A percentile compares a stretch with the other conserved stretches of the same genome.
phyloP scores from a whole-genome alignment of 2,113 vertebrate species.

The Glaucidium brasilianum region DNA sequence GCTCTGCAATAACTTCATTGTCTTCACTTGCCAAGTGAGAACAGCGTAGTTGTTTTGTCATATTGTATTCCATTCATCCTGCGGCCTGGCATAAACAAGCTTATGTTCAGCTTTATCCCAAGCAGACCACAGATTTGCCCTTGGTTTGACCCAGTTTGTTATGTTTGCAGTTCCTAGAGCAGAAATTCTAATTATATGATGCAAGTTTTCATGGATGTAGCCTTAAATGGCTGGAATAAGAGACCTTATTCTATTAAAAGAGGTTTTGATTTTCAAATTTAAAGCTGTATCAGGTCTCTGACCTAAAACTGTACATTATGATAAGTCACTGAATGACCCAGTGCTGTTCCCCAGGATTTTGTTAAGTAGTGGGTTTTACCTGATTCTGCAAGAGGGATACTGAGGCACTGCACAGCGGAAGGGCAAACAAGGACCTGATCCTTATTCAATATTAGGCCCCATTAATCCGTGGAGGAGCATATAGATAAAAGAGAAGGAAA shows the following conservation, averaged over 20 bases:
- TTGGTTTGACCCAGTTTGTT: constrained; percentile 28
- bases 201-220: not conserved
- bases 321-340: not conserved
- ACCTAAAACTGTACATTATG: not conserved
- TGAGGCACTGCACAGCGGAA: not conserved
- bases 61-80: not conserved
- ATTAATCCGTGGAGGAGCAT: not conserved
- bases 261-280: not conserved
- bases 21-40: not conserved
- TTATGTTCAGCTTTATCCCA: not conserved
- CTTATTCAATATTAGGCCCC: not conserved
- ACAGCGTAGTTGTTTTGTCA: not conserved
- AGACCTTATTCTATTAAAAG: not conserved
- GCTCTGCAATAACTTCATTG: not conserved
- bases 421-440: not conserved
- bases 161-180: constrained; percentile 27
- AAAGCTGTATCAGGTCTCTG: not conserved
- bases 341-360: not conserved
- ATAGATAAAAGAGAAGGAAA: not conserved
- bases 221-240: constrained; percentile 7
- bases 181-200: constrained; percentile 30
- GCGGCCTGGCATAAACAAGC: constrained; percentile 8
- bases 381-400: not conserved
- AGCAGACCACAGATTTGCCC: not conserved
- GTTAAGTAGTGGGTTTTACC: not conserved